Conservation (phyloP, 2,797 vertebrate genomes). For the Poliocrania exsul region DNA sequence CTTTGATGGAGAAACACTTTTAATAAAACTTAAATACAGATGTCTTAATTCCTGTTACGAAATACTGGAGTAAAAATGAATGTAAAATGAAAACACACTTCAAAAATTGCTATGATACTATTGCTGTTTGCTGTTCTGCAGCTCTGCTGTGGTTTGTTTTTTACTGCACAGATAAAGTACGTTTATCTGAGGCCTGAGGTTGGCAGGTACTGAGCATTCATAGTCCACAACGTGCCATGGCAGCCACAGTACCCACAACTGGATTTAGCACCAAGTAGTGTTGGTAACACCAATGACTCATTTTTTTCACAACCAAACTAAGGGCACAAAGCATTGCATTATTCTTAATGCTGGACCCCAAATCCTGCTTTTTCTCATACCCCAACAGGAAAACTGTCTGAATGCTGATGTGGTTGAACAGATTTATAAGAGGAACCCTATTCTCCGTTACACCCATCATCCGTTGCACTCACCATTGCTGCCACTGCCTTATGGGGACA, state of each 20-base stretch:
- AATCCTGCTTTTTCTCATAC: background rate
- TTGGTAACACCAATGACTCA: background rate
- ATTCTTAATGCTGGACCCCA: background rate
- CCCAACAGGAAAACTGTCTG: conserved; percentile 90
- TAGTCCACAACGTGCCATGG: background rate
- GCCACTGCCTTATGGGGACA: conserved; percentile 94
- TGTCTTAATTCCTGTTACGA: background rate
- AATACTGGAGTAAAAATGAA: background rate
- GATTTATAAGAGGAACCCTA: conserved; percentile 96
- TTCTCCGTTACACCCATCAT: conserved; percentile 93
- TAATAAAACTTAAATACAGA: background rate
- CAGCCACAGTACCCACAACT: background rate
- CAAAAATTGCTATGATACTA: background rate
- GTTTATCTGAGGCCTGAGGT: background rate
- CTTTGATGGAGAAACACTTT: background rate
- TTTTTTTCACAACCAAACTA: background rate
- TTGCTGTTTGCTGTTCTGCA: background rate
- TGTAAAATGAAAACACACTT: background rate
- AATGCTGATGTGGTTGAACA: conserved; percentile 95
- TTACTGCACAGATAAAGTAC: background rate
- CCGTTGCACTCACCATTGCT: conserved; percentile 91
- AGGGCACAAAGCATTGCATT: background rate
- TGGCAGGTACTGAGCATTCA: background rate
- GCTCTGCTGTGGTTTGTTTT: background rate
- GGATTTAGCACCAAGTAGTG: background rate